Evolutionary conservation across 2,113 vertebrate genomes (phyloP), one percentile per base, ranked within the genome.

Genomic region (Mesitornis unicolor): DNA sequence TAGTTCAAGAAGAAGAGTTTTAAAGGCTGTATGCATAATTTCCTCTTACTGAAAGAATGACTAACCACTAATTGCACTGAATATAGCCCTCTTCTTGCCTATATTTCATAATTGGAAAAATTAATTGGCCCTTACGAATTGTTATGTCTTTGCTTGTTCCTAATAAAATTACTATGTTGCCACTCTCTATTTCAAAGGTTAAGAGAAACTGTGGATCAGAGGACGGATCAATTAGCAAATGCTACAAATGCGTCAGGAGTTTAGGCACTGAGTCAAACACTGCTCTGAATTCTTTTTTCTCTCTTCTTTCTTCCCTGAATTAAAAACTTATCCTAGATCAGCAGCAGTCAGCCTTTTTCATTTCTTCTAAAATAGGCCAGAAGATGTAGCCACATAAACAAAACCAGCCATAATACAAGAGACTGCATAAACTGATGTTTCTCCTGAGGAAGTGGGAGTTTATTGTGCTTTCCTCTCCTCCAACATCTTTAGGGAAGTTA

Each of bases 1-100:
- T 35, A 87, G 38, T 35, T 89, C 38, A 81, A 40, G 79, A 85
- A 69, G 22, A 35, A 82, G 43, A 53, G 14, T 84, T 90, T 92
- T 56, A 87, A 92, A 80, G 59, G 68, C 42, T 47, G 7, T 19
- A 67, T 36, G 47, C 26, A 28, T 25, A 6, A 89, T 78, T 90
- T 81, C 56, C 68, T 86, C 51, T 68, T 68, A 84, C 53, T 87
- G 79, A 74, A 86, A 92, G 68, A 77, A 89, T 84, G 64, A 78
- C 53, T 89, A 92, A 89, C 35, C 24, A 84, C 18, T 81, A 89
- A 92, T 71, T 81, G 40, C 35, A 43, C 43, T 45, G 57, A 87
- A 78, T 7, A 64, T 4, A 71, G 6, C 38, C n/a, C 57, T 76
- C 19, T 11, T 89, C 64, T 84, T 59, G 51, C 53, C 57, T 36